Evolutionary conservation across 1,140 invertebrate species (phyloP).

Genomic region (Epicauta chinensis): DNA sequence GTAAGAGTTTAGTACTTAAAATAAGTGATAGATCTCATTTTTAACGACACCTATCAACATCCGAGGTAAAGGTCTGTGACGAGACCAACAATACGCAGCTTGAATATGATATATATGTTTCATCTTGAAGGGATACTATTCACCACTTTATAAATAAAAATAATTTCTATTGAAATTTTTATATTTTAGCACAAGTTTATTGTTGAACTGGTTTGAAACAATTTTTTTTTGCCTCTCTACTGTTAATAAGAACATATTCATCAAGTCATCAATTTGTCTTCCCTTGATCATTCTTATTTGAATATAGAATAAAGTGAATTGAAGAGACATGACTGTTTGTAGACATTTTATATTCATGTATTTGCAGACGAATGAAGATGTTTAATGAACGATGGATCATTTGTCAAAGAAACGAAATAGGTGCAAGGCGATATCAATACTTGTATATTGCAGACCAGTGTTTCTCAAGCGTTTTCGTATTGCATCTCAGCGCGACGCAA

Average conservation of each 20-base stretch:
- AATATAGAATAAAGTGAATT: constrained; percentile 20
- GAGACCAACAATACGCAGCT: constrained; percentile 24
- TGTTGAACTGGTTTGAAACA: neutral
- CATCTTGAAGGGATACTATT: neutral
- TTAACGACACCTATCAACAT: constrained; percentile 27
- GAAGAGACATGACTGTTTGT: constrained; percentile 16
- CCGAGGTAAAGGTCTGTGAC: constrained; percentile 25
- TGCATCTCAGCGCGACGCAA: too few species aligned
- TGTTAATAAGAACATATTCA: constrained; percentile 12
- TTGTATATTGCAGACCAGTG: constrained; percentile 5
- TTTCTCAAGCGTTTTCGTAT: too few species aligned
- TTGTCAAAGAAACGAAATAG: constrained; percentile 24
- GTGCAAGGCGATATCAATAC: constrained; percentile 12
- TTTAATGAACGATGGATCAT: constrained; percentile 27
- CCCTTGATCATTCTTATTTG: constrained; percentile 5
- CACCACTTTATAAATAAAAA: constrained; percentile 6
- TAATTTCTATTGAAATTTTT: constrained; percentile 13
- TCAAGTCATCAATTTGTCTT: neutral
- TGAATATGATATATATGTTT: constrained; percentile 20
- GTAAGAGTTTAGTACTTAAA: constrained; percentile 16
- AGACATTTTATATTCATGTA: constrained; percentile 17
- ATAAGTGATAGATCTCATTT: constrained; percentile 31
- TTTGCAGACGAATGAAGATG: constrained; percentile 25
- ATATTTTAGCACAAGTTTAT: constrained; percentile 14
- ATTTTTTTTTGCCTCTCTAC: neutral